Evolutionary conservation across 2,888 invertebrate genomes (phyloP), one percentile per base, ranked within the genome.

Genomic region (Pyrochroa serraticornis): DNA sequence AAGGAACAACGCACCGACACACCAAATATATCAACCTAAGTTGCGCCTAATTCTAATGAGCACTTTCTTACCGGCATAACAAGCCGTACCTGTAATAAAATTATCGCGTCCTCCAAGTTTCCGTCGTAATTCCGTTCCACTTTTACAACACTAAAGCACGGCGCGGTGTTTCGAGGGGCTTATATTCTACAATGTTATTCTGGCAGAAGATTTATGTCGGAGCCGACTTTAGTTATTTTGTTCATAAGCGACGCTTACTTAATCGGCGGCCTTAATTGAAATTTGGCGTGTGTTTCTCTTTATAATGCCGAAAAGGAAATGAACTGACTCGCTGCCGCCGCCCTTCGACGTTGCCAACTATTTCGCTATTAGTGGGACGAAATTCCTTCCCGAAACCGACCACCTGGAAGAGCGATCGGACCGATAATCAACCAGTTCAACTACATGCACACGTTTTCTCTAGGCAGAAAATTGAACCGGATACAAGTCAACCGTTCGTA

Each of bases 181-280:
- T 68, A 64, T 58, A 64, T 57, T 66, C 64, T 56, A 64, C 64
- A 64, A 60, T 63, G 68, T 69, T 68, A 65, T 68, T 68, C 65
- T 64, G 63, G 65, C 67, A 58, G 65, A 68, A 71, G 70, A 72
- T 72, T 70, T 71, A 69, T 72, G 71, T 66, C 59, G 60, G 57
- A 63, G 62, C 67, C 65, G 65, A 66, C 67, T 69, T 68, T 64
- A 65, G 67, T 68, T 68, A 69, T 70, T 71, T 69, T 65, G 64
- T 67, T 67, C 68, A 70, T 69, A 67, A 68, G 66, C 68, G 71
- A 58, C 65, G 68, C 68, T 65, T 65, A 67, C 67, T 69, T 71
- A 71, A 74, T 73, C 72, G 69, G 58, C 67, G 71, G 59, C 71
- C 71, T 70, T 71, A 74, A 74, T 74, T 74, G 73, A 73, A 74